Evolutionary conservation across 1,140 invertebrate species (phyloP).

Genomic region (Calephelis nemesis): DNA sequence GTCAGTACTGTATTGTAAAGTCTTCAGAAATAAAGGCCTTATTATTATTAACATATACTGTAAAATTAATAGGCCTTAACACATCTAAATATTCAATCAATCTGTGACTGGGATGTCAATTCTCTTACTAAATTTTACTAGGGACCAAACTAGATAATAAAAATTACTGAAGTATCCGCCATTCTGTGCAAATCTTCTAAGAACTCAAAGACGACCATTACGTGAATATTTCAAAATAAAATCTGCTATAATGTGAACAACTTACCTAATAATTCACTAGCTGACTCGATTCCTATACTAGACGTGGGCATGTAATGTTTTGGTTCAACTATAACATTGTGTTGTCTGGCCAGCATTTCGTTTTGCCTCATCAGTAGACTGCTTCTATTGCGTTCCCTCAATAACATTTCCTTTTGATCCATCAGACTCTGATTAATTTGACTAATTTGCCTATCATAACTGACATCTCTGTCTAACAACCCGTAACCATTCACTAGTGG

Average conservation of each 20-base stretch:
- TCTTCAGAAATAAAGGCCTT: too few species aligned
- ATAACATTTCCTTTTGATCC: conserved; percentile 62
- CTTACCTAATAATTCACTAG: conserved; percentile 76
- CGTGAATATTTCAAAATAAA: too few species aligned
- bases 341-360: conserved; percentile 59
- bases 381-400: conserved; percentile 56
- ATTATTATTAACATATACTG: too few species aligned
- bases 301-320: conserved; percentile 64
- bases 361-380: conserved; percentile 65
- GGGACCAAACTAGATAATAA: too few species aligned
- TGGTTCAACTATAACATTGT: conserved; percentile 52
- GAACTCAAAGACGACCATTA: too few species aligned
- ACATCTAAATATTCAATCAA: too few species aligned
- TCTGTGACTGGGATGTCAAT: too few species aligned
- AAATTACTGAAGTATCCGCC: too few species aligned
- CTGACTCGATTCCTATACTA: conserved; percentile 65
- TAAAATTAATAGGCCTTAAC: too few species aligned
- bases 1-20: too few species aligned
- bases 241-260: not conserved
- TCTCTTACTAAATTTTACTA: too few species aligned
- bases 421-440: conserved; percentile 60
- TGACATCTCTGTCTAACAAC: conserved; percentile 62
- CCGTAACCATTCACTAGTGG: conserved; percentile 60
- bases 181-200: too few species aligned
- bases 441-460: conserved; percentile 67